Evolutionary conservation across 1,140 invertebrate genomes (phyloP).

Genomic region (Achroia grisella): DNA sequence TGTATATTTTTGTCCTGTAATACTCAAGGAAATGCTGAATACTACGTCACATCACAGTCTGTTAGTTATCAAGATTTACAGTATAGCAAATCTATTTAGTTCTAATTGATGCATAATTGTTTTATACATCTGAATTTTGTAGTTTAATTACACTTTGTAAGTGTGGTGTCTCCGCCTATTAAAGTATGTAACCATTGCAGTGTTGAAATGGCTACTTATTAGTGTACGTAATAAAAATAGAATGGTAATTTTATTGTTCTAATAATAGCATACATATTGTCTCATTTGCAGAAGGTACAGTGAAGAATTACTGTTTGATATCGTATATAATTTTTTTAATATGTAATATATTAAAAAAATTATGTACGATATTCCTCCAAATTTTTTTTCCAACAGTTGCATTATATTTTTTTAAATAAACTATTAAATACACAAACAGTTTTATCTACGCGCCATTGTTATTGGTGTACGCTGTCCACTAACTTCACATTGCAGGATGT

Average conservation of each 20-base stretch:
- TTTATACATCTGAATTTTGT: slow-evolving; percentile 66
- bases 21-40: slow-evolving; percentile 28
- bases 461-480: slow-evolving; percentile 22
- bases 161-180: slow-evolving; percentile 70
- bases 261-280: slow-evolving; percentile 43
- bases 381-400: slow-evolving; percentile 11
- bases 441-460: slow-evolving; percentile 13
- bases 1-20: slow-evolving; percentile 20
- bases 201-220: slow-evolving; percentile 64
- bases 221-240: slow-evolving; percentile 62
- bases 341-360: no score
- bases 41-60: slow-evolving; percentile 54
- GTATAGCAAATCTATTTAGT: slow-evolving; percentile 45
- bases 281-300: slow-evolving; percentile 33
- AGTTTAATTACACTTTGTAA: slow-evolving; percentile 72
- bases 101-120: slow-evolving; percentile 61
- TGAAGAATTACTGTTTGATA: slow-evolving; percentile 20
- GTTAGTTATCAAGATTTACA: slow-evolving; percentile 31
- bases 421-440: slow-evolving; percentile 17
- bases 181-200: slow-evolving; percentile 65
- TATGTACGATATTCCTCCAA: no score
- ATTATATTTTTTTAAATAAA: background rate
- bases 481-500: slow-evolving; percentile 35
- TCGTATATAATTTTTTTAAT: slow-evolving; percentile 10
- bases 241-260: slow-evolving; percentile 49